Conservation (phyloP, 2,113 vertebrate genomes). For the Papio anubis region DNA sequence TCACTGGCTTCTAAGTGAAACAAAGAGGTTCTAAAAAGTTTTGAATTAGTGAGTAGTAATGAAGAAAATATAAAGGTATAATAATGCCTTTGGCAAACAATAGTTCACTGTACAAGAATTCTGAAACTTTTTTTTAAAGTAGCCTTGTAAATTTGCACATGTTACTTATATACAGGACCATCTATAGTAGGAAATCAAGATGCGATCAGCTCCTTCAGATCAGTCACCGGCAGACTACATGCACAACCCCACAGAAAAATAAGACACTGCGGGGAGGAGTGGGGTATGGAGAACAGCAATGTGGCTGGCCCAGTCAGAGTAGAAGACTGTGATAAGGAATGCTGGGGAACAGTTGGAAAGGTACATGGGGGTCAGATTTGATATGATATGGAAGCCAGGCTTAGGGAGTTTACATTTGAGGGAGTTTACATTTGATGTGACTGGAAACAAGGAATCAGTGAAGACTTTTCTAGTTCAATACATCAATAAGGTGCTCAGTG, state of each 20-base stretch:
- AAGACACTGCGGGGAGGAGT: too few species aligned
- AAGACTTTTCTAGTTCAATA: background rate
- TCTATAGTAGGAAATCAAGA: background rate
- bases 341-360: background rate
- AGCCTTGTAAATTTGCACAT: background rate
- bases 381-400: background rate
- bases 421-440: background rate
- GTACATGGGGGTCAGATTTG: too few species aligned
- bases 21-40: background rate
- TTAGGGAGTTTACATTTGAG: background rate
- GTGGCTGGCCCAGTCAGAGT: background rate
- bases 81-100: background rate
- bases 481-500: background rate
- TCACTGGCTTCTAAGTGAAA: slow-evolving; percentile 38
- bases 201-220: background rate
- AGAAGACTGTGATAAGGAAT: background rate
- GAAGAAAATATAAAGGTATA: background rate
- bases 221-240: background rate
- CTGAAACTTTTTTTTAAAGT: background rate
- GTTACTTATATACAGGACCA: background rate
- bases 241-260: background rate
- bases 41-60: background rate
- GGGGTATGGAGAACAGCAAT: background rate
- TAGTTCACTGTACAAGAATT: background rate
- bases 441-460: background rate